These are phyloP conservation scores for Enoplosus armatus DNA, from an alignment of 2,797 vertebrate genomes.

Conservation along the genomic window DNA sequence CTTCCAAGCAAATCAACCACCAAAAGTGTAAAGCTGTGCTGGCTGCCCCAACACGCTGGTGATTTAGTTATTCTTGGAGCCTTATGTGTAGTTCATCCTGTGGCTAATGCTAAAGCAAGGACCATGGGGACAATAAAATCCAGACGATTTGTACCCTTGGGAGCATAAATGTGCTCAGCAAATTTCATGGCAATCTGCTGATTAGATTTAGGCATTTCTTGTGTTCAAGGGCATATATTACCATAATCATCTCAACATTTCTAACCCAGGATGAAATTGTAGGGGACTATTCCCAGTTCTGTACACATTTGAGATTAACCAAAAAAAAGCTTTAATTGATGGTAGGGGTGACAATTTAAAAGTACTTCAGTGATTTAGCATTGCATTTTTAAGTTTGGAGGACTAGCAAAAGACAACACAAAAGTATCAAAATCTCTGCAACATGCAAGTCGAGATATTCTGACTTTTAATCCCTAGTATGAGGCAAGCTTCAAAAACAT, in stretches of 20 bases:
- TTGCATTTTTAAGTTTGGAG: neutral
- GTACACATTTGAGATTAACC: neutral
- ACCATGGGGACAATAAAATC: constrained; percentile 28
- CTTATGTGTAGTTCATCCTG: neutral
- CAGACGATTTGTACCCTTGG: constrained; percentile 24
- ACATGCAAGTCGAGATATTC: neutral
- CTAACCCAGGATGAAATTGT: neutral
- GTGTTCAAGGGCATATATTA: constrained; percentile 25
- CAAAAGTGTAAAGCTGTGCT: neutral
- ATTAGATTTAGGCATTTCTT: constrained; percentile 30
- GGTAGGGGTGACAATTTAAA: neutral
- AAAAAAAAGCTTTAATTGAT: neutral
- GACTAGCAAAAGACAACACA: neutral
- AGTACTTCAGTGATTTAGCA: neutral
- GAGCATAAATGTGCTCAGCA: constrained; percentile 29
- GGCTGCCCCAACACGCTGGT: neutral
- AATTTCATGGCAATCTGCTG: constrained; percentile 40
- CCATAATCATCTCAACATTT: constrained; percentile 14
- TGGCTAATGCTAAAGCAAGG: constrained; percentile 32
- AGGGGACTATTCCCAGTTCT: neutral
- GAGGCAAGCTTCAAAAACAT: neutral
- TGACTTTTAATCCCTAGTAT: neutral
- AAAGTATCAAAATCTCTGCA: neutral
- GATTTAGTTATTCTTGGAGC: constrained; percentile 5
- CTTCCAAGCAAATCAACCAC: neutral